phyloP scores from a whole-genome alignment of 2,888 invertebrate species.

The Zygogramma bicolorata region DNA sequence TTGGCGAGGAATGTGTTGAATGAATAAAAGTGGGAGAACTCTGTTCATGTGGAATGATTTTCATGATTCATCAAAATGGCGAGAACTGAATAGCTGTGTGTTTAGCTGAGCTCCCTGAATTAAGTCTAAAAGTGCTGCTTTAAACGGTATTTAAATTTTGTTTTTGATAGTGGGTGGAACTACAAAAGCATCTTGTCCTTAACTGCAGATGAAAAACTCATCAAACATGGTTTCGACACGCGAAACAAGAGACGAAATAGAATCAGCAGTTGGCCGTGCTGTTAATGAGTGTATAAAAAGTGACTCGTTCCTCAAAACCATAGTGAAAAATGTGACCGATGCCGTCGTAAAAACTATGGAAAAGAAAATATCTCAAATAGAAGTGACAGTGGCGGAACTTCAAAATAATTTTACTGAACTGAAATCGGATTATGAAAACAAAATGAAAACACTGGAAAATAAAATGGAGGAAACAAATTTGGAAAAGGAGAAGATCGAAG shows the following conservation, averaged over 20 bases:
- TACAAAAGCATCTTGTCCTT: not conserved
- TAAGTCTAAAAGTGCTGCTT: not conserved
- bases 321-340: slow-evolving; percentile 2
- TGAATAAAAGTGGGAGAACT: no score
- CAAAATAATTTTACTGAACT: not conserved
- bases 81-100: not conserved
- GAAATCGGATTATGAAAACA: not conserved
- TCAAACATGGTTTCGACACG: slow-evolving; percentile 1
- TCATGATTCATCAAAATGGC: no score
- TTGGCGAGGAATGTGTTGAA: no score
- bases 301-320: not conserved
- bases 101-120: not conserved
- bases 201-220: not conserved
- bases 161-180: not conserved
- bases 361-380: not conserved
- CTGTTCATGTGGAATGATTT: no score
- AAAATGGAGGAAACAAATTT: not conserved
- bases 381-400: not conserved
- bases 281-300: not conserved
- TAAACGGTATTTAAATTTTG: not conserved
- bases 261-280: not conserved
- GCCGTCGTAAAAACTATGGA: slow-evolving; percentile 4
- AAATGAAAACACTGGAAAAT: not conserved
- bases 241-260: slow-evolving; percentile 5
- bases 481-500: not conserved